phyloP scores from a whole-genome alignment of 1,140 invertebrate genomes.

The Belonocnema kinseyi region DNA sequence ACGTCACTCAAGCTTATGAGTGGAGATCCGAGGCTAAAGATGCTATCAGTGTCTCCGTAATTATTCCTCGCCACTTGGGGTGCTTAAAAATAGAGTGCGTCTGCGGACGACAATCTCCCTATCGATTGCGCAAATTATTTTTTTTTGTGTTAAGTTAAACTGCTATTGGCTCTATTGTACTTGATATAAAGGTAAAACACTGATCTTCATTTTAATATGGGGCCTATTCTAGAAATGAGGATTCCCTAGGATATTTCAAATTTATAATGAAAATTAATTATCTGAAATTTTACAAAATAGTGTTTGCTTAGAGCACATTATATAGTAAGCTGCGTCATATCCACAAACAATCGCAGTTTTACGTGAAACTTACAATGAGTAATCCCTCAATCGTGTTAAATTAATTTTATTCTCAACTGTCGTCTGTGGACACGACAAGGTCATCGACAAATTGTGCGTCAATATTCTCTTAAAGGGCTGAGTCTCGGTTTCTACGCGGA shows the following conservation, averaged over 20 bases:
- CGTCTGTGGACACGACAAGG: conserved; percentile 6
- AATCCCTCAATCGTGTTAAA: no score
- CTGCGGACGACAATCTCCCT: conserved; percentile 1
- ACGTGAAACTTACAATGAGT: no score
- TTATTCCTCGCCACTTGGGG: conserved; percentile 16
- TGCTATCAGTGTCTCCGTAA: conserved; percentile 2
- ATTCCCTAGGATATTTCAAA: no score
- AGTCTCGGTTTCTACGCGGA: conserved; percentile 25
- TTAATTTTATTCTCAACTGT: no score
- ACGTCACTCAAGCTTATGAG: conserved; percentile 17
- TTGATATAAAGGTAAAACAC: no score
- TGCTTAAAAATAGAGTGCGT: not conserved
- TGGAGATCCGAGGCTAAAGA: conserved; percentile 10
- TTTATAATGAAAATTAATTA: no score
- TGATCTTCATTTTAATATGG: no score
- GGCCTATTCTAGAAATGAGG: no score
- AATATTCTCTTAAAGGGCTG: conserved; percentile 31
- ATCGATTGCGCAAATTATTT: conserved; percentile 11
- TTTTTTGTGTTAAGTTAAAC: not conserved
- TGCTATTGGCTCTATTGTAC: not conserved
- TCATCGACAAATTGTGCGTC: conserved; percentile 39
- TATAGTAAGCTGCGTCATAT: no score
- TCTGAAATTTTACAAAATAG: no score
- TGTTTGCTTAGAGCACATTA: no score
- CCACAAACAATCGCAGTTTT: no score